Evolutionary conservation across 2,888 invertebrate species (phyloP), one percentile per base, ranked within the genome.

Genomic region (Allophyes oxyacanthae): DNA sequence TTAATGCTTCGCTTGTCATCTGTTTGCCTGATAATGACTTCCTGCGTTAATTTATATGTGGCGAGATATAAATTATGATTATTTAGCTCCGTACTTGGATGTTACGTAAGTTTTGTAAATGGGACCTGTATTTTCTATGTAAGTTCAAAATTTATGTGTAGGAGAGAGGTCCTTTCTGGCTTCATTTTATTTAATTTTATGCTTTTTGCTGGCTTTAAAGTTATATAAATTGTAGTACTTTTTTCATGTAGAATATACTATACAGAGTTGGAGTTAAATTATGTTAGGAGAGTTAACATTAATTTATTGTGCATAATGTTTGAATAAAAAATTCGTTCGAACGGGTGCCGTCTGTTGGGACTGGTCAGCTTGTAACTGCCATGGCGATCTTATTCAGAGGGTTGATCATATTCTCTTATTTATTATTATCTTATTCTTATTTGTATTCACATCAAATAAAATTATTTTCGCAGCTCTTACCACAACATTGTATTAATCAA

Each of bases 11-110:
- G 73, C 78, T 77, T 86, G 86, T 88, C 88, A 83, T 84, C 83
- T 81, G 79, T 63, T 55, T 76, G 75, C 77, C 72, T 75, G 77
- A 79, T 88, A 86, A 90, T 86, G 89, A 85, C 86, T 91, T 88
- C 87, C 88, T 81, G 79, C 73, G 82, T 73, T 83, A 83, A 89
- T 90, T 90, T 87, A 88, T 85, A 82, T 74, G 77, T 75, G 77
- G 64, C 65, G 61, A 74, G 73, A 76, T 77, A 75, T 86, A 83
- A 86, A 81, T 85, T 83, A 87, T 81, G 81, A 82, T 83, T 82
- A 80, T 82, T 79, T 75, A 55, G 69, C 71, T 64, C 42, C 40
- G 72, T 60, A 59, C 42, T 64, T 45, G 52, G 15, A 43, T 51
- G 56, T 68, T 63, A 60, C 44, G 46, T 63, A 62, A 62, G 58